Conservation (phyloP, 2,113 vertebrate species). For the Oncorhynchus mykiss region DNA sequence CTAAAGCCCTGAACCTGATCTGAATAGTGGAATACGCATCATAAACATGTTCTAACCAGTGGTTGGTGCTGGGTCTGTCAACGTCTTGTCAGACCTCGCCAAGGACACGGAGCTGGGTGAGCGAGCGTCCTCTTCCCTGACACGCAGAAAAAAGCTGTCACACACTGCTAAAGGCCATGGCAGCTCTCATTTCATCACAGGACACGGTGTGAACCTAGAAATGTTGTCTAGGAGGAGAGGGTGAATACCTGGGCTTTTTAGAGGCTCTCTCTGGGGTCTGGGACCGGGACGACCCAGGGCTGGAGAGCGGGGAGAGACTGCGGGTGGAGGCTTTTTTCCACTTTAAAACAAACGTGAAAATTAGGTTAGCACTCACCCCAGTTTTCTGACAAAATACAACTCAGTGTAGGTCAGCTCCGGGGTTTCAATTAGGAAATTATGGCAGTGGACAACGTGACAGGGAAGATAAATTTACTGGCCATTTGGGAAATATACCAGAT, state of each 20-base stretch:
- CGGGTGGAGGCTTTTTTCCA: constrained; percentile 77
- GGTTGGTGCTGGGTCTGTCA: constrained; percentile 64
- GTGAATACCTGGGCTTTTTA: constrained; percentile 82
- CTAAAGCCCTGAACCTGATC: not conserved
- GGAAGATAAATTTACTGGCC: too few species aligned
- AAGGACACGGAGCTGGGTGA: constrained; percentile 73
- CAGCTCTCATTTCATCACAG: not conserved
- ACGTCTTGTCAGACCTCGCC: constrained; percentile 63
- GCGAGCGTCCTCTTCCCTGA: constrained; percentile 79
- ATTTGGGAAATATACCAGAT: too few species aligned
- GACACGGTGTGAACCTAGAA: not conserved
- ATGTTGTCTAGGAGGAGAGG: not conserved
- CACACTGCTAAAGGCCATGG: not conserved
- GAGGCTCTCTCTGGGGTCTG: constrained; percentile 85
- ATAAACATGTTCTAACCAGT: constrained; percentile 69
- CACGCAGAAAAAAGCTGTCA: constrained; percentile 30
- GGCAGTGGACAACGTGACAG: too few species aligned
- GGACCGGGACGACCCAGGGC: constrained; percentile 82
- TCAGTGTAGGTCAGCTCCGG: not conserved
- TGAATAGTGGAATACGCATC: not conserved
- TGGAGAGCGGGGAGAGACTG: constrained; percentile 81
- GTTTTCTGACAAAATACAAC: not conserved
- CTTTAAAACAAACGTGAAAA: constrained; percentile 62
- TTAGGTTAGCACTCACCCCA: not conserved
- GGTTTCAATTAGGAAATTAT: too few species aligned